Conservation (phyloP, 2,888 invertebrate genomes). For the Nezara viridula region DNA sequence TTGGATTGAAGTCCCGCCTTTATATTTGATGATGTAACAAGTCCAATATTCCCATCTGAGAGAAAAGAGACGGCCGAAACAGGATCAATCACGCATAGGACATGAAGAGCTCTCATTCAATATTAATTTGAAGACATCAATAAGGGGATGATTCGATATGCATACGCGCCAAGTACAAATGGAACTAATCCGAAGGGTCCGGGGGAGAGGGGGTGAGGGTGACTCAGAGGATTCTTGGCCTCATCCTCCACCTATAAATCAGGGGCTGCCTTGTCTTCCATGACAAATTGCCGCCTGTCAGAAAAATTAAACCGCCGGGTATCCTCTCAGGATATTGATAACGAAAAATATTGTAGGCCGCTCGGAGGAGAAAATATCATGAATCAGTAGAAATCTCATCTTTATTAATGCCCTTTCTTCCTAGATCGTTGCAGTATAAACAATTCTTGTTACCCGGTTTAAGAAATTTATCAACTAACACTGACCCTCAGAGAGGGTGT, state of each 20-base stretch:
- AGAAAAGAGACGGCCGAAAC: neutral
- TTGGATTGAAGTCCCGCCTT: neutral
- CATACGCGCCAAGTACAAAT: constrained; percentile 37
- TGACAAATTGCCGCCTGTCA: constrained; percentile 42
- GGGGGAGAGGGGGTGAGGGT: constrained; percentile 30
- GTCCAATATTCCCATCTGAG: neutral
- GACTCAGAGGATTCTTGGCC: constrained; percentile 26
- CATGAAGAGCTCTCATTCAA: constrained; percentile 43
- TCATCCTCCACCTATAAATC: constrained; percentile 18
- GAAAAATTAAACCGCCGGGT: constrained; percentile 41
- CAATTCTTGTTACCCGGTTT: neutral
- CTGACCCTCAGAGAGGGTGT: no score
- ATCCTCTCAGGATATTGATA: constrained; percentile 42
- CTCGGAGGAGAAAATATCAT: neutral
- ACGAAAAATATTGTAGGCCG: constrained; percentile 23
- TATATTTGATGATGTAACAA: neutral
- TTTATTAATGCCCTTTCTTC: constrained; percentile 1
- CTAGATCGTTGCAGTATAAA: neutral
- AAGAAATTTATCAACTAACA: neutral
- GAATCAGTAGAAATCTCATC: constrained; percentile 25
- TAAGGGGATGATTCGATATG: constrained; percentile 34
- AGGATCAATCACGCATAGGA: constrained; percentile 15
- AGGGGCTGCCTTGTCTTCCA: constrained; percentile 27
- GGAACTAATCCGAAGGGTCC: neutral
- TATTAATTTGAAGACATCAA: constrained; percentile 48